Evolutionary conservation across 1,140 invertebrate species (phyloP).

Genomic region (Drosophila mauritiana): DNA sequence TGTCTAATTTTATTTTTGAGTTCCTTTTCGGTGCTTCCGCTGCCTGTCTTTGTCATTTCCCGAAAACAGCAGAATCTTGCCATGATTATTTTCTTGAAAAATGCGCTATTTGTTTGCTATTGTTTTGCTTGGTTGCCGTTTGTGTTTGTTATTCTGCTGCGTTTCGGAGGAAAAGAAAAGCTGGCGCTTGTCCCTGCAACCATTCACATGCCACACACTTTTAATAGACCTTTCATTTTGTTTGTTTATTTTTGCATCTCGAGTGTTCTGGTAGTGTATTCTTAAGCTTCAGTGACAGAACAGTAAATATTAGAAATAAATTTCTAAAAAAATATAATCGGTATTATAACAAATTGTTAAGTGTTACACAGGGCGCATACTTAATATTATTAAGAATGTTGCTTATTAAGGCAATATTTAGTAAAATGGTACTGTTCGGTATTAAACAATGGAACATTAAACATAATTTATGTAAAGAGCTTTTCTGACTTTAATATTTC

Average conservation of each 20-base stretch:
- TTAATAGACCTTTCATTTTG: slow-evolving; percentile 37
- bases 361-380: neutral
- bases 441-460: no score
- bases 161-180: slow-evolving; percentile 34
- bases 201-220: slow-evolving; percentile 43
- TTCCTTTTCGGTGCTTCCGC: slow-evolving; percentile 38
- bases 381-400: neutral
- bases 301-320: neutral
- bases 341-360: neutral
- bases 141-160: slow-evolving; percentile 8
- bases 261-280: slow-evolving; percentile 23
- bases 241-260: slow-evolving; percentile 28
- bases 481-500: no score
- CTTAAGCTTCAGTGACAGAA: slow-evolving; percentile 32
- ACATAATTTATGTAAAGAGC: no score
- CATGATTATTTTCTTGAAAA: slow-evolving; percentile 48
- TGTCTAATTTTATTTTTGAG: slow-evolving; percentile 38
- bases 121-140: slow-evolving; percentile 16
- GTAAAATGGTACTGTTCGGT: no score
- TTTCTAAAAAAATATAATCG: no score
- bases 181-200: slow-evolving; percentile 40
- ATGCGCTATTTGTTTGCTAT: slow-evolving; percentile 41
- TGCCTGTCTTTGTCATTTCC: slow-evolving; percentile 47
- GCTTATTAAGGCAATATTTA: no score
- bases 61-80: slow-evolving; percentile 18